Base-by-base conservation (phyloP, 2,113 vertebrate genomes). In the Oncorhynchus masou region DNA sequence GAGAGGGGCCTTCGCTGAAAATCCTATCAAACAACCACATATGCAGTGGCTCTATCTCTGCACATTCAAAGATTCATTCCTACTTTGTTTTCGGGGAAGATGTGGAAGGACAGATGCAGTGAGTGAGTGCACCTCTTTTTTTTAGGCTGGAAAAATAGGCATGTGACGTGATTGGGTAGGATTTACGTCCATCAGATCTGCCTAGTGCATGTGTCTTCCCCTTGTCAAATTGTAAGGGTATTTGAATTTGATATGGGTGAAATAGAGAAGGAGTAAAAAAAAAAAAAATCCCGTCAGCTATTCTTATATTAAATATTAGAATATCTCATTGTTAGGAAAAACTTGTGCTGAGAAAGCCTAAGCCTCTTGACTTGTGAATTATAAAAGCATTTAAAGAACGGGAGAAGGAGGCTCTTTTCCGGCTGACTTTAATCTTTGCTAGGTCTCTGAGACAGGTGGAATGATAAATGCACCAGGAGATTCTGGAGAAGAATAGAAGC, bases 341-440 rank as follows among this genome's bases (percentile, higher is more conserved):
- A 91, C 88, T 92, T 82, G 89, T 71, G 71, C 83, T 78, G 88
- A 92, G 91, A 91, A 93, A 92, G 89, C 86, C 82, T 93, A 94
- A 94, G 93, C 93, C 85, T 93, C 93, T 94, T 89, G 92, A 92
- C 93, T 94, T 93, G 86, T 91, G 91, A 83, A 90, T 91, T 91
- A 89, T 88, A 83, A 90, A 93, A 93, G 87, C 90, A 89, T 84
- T 90, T 78, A 86, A 93, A 89, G 88, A 83, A 79, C 73, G 78
- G 82, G 80, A 85, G 83, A 75, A 80, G 78, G 79, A 78, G 83
- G 74, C 71, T 78, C 73, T 80, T 78, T 77, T 54, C 6, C 71
- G 70, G 65, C 78, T 94, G 93, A 93, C 91, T 92, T 92, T 94
- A 94, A 94, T 94, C 93, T 93, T 86, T 86, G 90, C 88, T 90